Base-by-base conservation (phyloP, 2,888 invertebrate species). In the Erebia palarica region DNA sequence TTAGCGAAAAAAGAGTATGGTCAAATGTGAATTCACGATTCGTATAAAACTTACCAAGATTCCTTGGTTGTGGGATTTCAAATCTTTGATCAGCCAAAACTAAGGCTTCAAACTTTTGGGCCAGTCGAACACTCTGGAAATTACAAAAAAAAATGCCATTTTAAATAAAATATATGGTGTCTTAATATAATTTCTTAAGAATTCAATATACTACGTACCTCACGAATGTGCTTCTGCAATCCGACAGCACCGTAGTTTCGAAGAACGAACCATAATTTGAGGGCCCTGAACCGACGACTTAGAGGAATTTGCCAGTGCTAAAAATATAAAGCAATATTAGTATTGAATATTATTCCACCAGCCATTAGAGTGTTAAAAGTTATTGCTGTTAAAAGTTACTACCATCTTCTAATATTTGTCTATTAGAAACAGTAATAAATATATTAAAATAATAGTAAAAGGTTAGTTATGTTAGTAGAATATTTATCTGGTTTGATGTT, bases 241-340 rank as follows among this genome's bases (percentile, higher is more conserved):
- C 99, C 99, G 73, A 95, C 95, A 14, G 99, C 95, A 9, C 99
- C 99, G 81, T 96, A 99, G 81, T 97, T 98, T 59, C 99, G 94
- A n/a, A 99, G 94, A 0, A 99, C 99, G 84, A 99, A 99, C 99
- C 99, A 99, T 0, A 99, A 93, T 86, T 99, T 99, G 51, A 99
- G 86, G 0, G 99, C 96, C 49, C 99, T 94, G 86, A 99, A 99
- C 75, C 98, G 94, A 82, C 97, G 97, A 80, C 99, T 99, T 66
- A 99, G 86, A 0, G 98, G 98, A 68, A 99, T 98, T 91, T 99
- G 99, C 99, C 99, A 99, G 83, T 99, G 99, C 98, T 98, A 85
- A 14, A 93, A 94, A 57, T 2, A 36, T 18, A 11, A 16, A 10
- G 13, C 63, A 16, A 53, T 53, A 42, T 9, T 44, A 61, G 3